These are phyloP conservation scores for Steatornis caripensis DNA, from an alignment of 2,113 vertebrate genomes.

Conservation along the genomic window DNA sequence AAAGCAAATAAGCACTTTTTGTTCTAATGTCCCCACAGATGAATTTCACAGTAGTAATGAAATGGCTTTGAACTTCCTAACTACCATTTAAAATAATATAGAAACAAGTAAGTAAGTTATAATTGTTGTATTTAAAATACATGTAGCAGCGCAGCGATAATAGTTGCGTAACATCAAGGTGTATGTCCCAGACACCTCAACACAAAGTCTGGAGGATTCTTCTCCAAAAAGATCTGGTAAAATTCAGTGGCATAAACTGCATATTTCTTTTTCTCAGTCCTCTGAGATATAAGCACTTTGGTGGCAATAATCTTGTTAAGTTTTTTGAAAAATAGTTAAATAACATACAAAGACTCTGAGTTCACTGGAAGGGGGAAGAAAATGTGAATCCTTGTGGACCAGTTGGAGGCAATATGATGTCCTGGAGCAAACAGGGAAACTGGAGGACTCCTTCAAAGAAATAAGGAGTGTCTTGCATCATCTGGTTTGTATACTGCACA, in stretches of 20 bases:
- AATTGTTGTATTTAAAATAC: not conserved
- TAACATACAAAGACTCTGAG: not conserved
- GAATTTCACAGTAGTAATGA: slow-evolving; percentile 13
- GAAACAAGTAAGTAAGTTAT: not conserved
- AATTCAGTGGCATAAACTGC: not conserved
- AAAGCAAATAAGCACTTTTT: slow-evolving; percentile 43
- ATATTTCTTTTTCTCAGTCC: not conserved
- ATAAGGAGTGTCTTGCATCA: not conserved
- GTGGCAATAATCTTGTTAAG: not conserved
- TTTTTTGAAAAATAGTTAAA: not conserved
- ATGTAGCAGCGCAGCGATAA: not conserved
- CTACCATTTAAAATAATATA: not conserved
- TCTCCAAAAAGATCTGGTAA: not conserved
- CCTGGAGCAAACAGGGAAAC: not conserved
- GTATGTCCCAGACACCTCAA: not conserved
- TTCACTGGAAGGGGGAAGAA: not conserved
- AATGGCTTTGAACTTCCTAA: slow-evolving; percentile 37
- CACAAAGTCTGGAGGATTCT: not conserved
- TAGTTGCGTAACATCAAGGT: not conserved
- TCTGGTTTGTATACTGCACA: not conserved
- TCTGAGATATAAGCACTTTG: not conserved
- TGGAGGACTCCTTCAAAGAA: not conserved
- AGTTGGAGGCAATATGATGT: not conserved
- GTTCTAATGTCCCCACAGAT: slow-evolving; percentile 17
- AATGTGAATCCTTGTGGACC: not conserved